Conservation (phyloP, 2,888 invertebrate species). For the Heliconius charithonia region DNA sequence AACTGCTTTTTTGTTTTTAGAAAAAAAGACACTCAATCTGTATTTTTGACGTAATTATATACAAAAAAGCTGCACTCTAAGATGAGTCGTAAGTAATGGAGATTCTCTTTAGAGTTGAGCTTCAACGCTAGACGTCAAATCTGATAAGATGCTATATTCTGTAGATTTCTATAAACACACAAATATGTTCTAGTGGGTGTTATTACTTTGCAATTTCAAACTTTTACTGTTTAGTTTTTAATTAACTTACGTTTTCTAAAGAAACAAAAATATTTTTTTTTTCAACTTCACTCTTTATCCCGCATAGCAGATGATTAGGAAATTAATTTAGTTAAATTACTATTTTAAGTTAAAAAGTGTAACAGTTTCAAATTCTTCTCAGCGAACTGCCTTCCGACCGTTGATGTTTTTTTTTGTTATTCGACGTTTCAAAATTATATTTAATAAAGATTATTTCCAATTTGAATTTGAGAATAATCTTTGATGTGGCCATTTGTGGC, state of each 20-base stretch:
- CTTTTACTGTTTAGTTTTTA: background rate
- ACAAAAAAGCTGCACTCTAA: background rate
- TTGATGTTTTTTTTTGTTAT: too few relatives aligned
- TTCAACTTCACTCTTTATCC: too few relatives aligned
- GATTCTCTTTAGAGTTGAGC: background rate
- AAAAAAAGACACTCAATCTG: background rate
- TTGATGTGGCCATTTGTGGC: too few relatives aligned
- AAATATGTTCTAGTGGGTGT: background rate
- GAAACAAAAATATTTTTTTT: background rate
- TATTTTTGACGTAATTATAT: background rate
- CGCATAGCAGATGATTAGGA: too few relatives aligned
- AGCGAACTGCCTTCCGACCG: too few relatives aligned
- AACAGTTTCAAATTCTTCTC: too few relatives aligned
- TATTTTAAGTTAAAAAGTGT: too few relatives aligned
- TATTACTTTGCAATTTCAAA: background rate
- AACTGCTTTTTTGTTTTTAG: background rate
- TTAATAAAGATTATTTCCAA: too few relatives aligned
- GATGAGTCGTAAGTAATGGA: background rate
- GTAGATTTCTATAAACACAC: background rate
- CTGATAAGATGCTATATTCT: background rate
- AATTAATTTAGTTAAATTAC: too few relatives aligned
- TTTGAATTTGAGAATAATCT: too few relatives aligned
- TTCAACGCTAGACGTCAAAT: background rate
- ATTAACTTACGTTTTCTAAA: background rate
- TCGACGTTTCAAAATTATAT: too few relatives aligned